phyloP scores from a whole-genome alignment of 2,888 invertebrate species.

The Nowickia ferox region DNA sequence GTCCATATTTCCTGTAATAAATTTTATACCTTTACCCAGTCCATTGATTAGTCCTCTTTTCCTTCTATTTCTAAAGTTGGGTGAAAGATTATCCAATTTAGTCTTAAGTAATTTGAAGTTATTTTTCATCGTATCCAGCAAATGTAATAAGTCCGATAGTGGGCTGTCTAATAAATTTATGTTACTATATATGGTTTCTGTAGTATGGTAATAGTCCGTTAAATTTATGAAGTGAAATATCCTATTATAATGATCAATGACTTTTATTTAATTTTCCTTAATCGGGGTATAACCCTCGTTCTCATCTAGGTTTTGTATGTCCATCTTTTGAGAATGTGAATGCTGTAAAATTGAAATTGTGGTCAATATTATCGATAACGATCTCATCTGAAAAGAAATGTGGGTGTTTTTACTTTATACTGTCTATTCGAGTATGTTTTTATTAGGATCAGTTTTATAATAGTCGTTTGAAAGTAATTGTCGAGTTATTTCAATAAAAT shows the following conservation, averaged over 20 bases:
- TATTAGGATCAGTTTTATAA: no score
- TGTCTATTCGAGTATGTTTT: no score
- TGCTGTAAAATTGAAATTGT: background rate
- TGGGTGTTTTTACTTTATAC: no score
- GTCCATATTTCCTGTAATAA: constrained; percentile 45
- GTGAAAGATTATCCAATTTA: constrained; percentile 29
- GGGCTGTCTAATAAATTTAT: background rate
- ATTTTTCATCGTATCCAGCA: background rate
- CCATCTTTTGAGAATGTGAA: constrained; percentile 3
- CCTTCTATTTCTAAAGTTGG: constrained; percentile 15
- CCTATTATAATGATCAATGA: constrained; percentile 29
- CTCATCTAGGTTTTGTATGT: constrained; percentile 32
- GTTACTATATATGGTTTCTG: constrained; percentile 12
- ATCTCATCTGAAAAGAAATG: no score
- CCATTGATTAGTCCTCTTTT: constrained; percentile 36
- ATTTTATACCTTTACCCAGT: constrained; percentile 41
- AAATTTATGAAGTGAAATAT: constrained; percentile 41
- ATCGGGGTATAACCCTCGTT: constrained; percentile 44
- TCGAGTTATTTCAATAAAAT: no score
- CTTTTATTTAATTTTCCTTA: constrained; percentile 33
- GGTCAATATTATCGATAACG: background rate
- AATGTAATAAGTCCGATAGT: constrained; percentile 7
- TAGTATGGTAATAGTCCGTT: constrained; percentile 29
- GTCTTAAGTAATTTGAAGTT: constrained; percentile 16
- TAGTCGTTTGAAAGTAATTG: no score